These are phyloP conservation scores for Alfaro cultratus DNA, from an alignment of 2,797 vertebrate genomes.

Conservation along the genomic window DNA sequence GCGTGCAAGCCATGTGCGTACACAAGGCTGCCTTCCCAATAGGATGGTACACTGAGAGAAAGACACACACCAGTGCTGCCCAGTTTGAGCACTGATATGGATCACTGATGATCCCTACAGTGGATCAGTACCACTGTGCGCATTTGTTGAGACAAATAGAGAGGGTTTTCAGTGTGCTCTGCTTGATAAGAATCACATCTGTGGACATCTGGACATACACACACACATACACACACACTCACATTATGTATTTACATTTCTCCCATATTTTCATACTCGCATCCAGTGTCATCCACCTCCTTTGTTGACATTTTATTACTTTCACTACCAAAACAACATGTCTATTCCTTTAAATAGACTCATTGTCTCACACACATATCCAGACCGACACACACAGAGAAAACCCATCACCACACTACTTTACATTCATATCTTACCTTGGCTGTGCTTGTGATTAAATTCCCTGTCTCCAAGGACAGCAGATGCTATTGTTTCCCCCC, in stretches of 20 bases:
- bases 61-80: constrained; percentile 52
- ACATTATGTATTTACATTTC: constrained; percentile 6
- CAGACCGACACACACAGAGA: constrained; percentile 12
- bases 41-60: constrained; percentile 50
- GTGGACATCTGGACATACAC: constrained; percentile 12
- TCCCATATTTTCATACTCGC: constrained; percentile 16
- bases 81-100: constrained; percentile 62
- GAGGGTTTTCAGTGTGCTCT: constrained; percentile 24
- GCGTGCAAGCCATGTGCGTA: constrained; percentile 3
- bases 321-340: constrained; percentile 64
- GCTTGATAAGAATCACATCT: constrained; percentile 30
- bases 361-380: constrained; percentile 4
- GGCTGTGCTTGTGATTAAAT: constrained; percentile 75
- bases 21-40: constrained; percentile 33
- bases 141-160: constrained; percentile 30
- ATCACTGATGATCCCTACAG: constrained; percentile 55
- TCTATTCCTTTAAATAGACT: constrained; percentile 53
- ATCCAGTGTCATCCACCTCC: constrained; percentile 35
- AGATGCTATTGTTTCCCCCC: constrained; percentile 75
- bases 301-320: constrained; percentile 63
- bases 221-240: constrained; percentile 2
- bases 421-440: constrained; percentile 77
- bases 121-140: constrained; percentile 49
- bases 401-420: constrained; percentile 53
- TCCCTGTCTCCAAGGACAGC: constrained; percentile 69